phyloP scores from a whole-genome alignment of 1,140 invertebrate species.

The Diorhabda carinulata region DNA sequence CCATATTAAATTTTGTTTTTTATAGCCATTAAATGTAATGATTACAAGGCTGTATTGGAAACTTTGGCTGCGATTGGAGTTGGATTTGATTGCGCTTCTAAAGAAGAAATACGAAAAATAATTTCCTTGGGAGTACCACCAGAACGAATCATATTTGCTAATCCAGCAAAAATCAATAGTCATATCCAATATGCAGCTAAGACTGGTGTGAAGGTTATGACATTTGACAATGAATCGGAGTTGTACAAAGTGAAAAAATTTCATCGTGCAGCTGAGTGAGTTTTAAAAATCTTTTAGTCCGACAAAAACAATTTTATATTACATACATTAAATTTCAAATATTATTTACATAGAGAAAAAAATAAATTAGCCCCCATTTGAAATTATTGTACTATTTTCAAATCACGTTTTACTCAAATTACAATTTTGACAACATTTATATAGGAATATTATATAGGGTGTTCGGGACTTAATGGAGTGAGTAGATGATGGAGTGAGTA shows the following conservation, averaged over 20 bases:
- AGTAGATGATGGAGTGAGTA: too few species aligned
- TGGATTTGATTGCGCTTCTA: conserved; percentile 95
- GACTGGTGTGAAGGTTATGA: conserved; percentile 77
- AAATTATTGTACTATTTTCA: too few species aligned
- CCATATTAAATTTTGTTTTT: conserved; percentile 27
- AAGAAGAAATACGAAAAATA: conserved; percentile 83
- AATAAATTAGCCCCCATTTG: too few species aligned
- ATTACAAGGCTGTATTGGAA: conserved; percentile 74
- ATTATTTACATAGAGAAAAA: too few species aligned
- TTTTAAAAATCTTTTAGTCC: conserved; percentile 14
- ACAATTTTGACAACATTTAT: too few species aligned
- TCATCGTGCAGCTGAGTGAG: conserved; percentile 76
- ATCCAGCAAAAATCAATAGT: conserved; percentile 92
- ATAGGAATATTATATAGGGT: too few species aligned
- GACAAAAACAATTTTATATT: too few species aligned
- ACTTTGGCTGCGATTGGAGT: conserved; percentile 80
- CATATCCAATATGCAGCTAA: conserved; percentile 83
- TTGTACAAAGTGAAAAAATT: conserved; percentile 85
- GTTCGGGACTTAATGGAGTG: too few species aligned
- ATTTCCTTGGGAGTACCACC: conserved; percentile 73
- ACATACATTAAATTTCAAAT: too few species aligned
- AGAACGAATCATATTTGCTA: conserved; percentile 90
- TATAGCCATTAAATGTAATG: conserved; percentile 95
- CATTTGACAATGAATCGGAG: conserved; percentile 94
- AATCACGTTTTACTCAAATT: too few species aligned